These are phyloP conservation scores for Anarhynchus alexandrinus DNA, from an alignment of 2,113 vertebrate species.

Conservation along the genomic window DNA sequence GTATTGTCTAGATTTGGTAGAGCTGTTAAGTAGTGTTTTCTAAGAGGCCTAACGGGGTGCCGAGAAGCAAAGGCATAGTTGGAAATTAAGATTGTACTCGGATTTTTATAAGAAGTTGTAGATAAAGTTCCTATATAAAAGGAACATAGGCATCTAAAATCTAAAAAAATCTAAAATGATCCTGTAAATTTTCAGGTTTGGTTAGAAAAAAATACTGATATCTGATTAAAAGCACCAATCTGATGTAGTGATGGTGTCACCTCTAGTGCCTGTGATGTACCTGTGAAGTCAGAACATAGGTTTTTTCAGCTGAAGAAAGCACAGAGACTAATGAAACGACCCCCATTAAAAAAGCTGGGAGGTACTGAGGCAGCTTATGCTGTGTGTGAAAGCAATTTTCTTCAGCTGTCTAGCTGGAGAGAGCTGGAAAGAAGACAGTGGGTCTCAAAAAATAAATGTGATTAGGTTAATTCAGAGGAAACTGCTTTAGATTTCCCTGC, in stretches of 20 bases:
- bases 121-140: not conserved
- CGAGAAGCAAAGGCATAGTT: not conserved
- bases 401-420: not conserved
- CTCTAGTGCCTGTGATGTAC: not conserved
- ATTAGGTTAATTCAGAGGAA: conserved; percentile 9
- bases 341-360: not conserved
- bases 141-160: not conserved
- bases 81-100: not conserved
- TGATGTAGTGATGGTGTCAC: not conserved
- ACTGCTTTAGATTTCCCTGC: not conserved
- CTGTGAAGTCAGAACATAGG: not conserved
- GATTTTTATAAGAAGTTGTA: not conserved
- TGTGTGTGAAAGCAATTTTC: not conserved
- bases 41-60: not conserved
- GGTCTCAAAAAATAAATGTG: not conserved
- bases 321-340: not conserved
- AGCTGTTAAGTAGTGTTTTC: not conserved
- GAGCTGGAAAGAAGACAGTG: not conserved
- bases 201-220: not conserved
- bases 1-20: not conserved
- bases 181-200: not conserved
- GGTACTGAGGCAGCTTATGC: not conserved
- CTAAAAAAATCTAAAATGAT: not conserved
- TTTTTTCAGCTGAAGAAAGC: not conserved
- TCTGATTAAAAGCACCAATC: not conserved